Base-by-base conservation (phyloP, 2,888 invertebrate genomes). In the Holacanthella duospinosa region DNA sequence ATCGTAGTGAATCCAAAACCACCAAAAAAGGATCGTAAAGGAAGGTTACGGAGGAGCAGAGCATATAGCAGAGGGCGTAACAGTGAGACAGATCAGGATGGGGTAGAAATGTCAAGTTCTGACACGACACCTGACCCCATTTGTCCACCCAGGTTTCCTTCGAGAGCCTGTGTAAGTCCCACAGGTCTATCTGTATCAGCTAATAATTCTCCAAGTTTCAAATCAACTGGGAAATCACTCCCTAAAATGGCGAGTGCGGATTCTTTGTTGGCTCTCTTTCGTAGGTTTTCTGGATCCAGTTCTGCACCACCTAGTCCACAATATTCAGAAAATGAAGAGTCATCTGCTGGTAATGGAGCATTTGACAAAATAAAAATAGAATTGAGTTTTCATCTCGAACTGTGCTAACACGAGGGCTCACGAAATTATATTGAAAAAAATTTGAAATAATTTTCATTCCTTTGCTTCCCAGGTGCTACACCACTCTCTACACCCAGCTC, bases 41-140 rank as follows among this genome's bases (percentile, higher is more conserved):
- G 72, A 44, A 54, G 71, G 24, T 70, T 73, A 53, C 57, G 70
- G 44, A 29, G 72, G 27, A 70, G 70, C 74, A 86, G 86, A 75
- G 85, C 86, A 2, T 86, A 86, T 48, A 86, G 86, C 77, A 86
- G 86, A 79, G 86, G 86, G 71, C 86, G 86, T 74, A 87, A 86
- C 75, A 74, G 74, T 62, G 74, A 74, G 55, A 71, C 73, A 24
- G 74, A 74, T 61, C 87, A 68, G 28, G 75, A 74, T 24, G 73
- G 72, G 2, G 71, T 73, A 25, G 74, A 87, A 53, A 82, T 87
- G 80, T 86, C 87, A 25, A 86, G 86, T 76, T 82, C 86, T 43
- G 87, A 75, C 59, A 75, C 74, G 44, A 72, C 74, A 27, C 69
- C 71, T 2, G 71, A 71, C 64, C 73, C 73, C 16, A 70, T 71